These are phyloP conservation scores for Rhinoderma darwinii DNA, from an alignment of 2,113 vertebrate species.

Conservation along the genomic window DNA sequence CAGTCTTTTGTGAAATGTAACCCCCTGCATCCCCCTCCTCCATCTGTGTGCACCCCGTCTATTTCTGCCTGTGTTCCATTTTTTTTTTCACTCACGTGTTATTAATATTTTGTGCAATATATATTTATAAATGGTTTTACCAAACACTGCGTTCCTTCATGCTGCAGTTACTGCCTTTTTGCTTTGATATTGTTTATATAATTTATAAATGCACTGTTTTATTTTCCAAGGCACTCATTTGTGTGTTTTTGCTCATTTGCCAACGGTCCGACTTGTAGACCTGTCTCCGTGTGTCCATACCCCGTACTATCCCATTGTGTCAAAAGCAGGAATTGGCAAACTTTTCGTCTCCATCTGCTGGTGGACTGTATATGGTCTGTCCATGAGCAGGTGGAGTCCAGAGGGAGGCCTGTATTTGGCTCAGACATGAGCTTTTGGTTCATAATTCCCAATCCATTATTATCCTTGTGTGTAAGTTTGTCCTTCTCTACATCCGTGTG, in stretches of 20 bases:
- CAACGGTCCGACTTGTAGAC: conserved; percentile 3
- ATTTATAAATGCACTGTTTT: conserved; percentile 61
- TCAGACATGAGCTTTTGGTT: background rate
- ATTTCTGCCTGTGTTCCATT: conserved; percentile 48
- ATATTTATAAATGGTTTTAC: conserved; percentile 59
- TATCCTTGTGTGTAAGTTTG: conserved; percentile 21
- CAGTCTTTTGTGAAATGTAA: background rate
- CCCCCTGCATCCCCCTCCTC: conserved; percentile 6
- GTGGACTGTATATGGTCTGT: background rate
- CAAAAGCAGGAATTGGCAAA: conserved; percentile 6
- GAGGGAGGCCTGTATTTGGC: background rate
- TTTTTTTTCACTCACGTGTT: conserved; percentile 54
- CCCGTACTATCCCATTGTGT: conserved; percentile 4
- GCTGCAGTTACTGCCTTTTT: conserved; percentile 54
- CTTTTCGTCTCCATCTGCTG: background rate
- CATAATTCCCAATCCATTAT: background rate
- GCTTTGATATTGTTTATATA: conserved; percentile 58
- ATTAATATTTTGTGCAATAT: conserved; percentile 58
- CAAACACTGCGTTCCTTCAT: conserved; percentile 57
- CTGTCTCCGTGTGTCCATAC: conserved; percentile 5
- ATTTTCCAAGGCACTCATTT: conserved; percentile 52
- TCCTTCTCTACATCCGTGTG: conserved; percentile 27
- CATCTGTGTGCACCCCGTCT: conserved; percentile 24
- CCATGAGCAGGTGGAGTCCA: background rate
- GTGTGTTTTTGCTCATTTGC: conserved; percentile 48